These are phyloP conservation scores for Lycaena phlaeas DNA, from an alignment of 2,888 invertebrate genomes.

Conservation along the genomic window DNA sequence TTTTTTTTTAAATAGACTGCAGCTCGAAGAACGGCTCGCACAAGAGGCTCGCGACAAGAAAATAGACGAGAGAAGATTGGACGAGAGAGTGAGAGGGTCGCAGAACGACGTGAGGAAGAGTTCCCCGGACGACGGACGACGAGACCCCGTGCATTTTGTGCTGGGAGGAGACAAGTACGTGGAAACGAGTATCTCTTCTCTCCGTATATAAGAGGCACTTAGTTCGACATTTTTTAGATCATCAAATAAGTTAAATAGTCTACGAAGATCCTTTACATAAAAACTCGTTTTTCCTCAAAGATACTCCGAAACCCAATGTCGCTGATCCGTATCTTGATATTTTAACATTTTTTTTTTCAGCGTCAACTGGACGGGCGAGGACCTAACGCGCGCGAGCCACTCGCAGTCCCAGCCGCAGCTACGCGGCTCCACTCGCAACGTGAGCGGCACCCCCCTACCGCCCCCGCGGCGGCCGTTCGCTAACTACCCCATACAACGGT, in stretches of 20 bases:
- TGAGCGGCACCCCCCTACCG: constrained; percentile 21
- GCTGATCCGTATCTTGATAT: no score
- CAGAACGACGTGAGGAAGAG: constrained; percentile 48
- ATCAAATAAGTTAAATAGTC: neutral
- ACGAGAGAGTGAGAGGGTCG: constrained; percentile 22
- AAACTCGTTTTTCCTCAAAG: neutral
- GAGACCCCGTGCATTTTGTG: constrained; percentile 55
- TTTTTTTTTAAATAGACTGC: constrained; percentile 36
- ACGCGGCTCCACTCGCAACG: constrained; percentile 35
- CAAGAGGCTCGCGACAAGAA: constrained; percentile 50
- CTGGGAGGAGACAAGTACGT: constrained; percentile 65
- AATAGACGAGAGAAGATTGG: constrained; percentile 34
- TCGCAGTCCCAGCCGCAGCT: constrained; percentile 48
- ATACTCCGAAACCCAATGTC: no score
- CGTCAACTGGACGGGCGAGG: constrained; percentile 62
- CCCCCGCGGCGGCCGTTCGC: constrained; percentile 25
- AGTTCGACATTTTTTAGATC: no score
- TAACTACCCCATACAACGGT: constrained; percentile 34
- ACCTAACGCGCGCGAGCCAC: constrained; percentile 39
- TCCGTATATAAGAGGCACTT: no score
- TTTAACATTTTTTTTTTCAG: constrained; percentile 27
- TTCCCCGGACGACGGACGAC: constrained; percentile 43
- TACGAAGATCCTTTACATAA: no score
- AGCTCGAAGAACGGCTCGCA: constrained; percentile 58
- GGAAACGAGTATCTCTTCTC: neutral